Conservation (phyloP, 2,797 vertebrate genomes). For the Spondyliosoma cantharus region DNA sequence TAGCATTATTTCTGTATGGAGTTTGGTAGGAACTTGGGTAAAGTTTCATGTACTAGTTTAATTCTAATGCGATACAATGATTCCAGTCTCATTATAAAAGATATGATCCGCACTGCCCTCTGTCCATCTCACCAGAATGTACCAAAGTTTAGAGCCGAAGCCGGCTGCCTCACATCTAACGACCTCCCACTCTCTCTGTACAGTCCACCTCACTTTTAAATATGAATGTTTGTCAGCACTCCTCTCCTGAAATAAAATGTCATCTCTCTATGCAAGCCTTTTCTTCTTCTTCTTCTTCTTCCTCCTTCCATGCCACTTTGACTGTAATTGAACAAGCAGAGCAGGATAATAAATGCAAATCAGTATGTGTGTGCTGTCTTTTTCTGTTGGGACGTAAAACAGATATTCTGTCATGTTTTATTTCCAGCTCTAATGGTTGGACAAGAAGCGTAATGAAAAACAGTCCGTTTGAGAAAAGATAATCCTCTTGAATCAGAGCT, state of each 20-base stretch:
- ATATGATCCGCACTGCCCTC: conserved; percentile 53
- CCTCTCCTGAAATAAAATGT: conserved; percentile 60
- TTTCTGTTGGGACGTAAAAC: background rate
- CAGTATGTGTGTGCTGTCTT: background rate
- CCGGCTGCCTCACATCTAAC: conserved; percentile 31
- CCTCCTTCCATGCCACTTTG: conserved; percentile 28
- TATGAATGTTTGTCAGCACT: conserved; percentile 66
- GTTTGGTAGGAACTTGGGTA: background rate
- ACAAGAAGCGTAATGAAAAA: too few species aligned
- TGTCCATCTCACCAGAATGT: conserved; percentile 87
- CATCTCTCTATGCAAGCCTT: conserved; percentile 67
- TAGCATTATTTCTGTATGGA: background rate
- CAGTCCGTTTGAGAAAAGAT: too few species aligned
- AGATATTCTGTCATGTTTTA: background rate
- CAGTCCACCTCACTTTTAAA: conserved; percentile 60
- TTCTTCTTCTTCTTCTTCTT: conserved; percentile 26
- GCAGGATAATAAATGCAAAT: conserved; percentile 24
- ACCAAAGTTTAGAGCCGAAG: conserved; percentile 85
- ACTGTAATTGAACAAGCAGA: conserved; percentile 9
- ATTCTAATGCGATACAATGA: background rate
- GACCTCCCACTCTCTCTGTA: conserved; percentile 42
- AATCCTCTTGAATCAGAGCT: too few species aligned
- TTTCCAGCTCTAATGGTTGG: background rate
- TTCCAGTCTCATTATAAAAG: background rate
- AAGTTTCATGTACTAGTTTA: background rate